Base-by-base conservation (phyloP, 2,113 vertebrate genomes). In the Stictonetta naevosa region DNA sequence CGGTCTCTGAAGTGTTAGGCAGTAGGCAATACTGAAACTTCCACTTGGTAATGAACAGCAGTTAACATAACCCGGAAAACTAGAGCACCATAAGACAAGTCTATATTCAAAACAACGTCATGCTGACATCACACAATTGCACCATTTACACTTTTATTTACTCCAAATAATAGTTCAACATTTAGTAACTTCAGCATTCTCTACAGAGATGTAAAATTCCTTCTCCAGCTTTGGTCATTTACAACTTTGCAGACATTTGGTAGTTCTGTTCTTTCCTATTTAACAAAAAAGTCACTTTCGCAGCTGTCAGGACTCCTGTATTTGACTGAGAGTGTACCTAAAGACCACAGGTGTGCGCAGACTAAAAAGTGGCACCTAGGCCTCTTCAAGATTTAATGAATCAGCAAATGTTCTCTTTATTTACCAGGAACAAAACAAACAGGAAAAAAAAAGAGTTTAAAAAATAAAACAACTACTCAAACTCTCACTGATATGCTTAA, bases 31-130 rank as follows among this genome's bases (percentile, higher is more conserved):
- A 97, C 19, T 96, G 97, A 97, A 95, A 97, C 91, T 97, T 97
- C 95, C 96, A 96, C 97, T 97, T 89, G 94, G 96, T 93, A 98
- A 98, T 97, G 97, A 97, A 98, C 97, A 98, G 98, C 97, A 96
- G 98, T 93, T 97, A 98, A 97, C 96, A 98, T 92, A 96, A 97
- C 97, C 98, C 97, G 97, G 98, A 97, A 98, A 97, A 98, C 97
- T 97, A 96, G 97, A 98, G 98, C 98, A 98, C 98, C 98, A 96
- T 97, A 97, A 98, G 97, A 98, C 96, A 98, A 98, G 90, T 97
- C 97, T 98, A 98, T 97, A 98, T 91, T 98, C 97, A 97, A 97
- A 98, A 98, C 97, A 97, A 98, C 59, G 84, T 97, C 98, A 98
- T 98, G 98, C 98, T 97, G 97, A 98, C 98, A 97, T 95, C 97